A percentile compares a stretch with the other conserved stretches of the same genome.
phyloP scores from a whole-genome alignment of 1,140 invertebrate species.

The Euwallacea fornicatus region DNA sequence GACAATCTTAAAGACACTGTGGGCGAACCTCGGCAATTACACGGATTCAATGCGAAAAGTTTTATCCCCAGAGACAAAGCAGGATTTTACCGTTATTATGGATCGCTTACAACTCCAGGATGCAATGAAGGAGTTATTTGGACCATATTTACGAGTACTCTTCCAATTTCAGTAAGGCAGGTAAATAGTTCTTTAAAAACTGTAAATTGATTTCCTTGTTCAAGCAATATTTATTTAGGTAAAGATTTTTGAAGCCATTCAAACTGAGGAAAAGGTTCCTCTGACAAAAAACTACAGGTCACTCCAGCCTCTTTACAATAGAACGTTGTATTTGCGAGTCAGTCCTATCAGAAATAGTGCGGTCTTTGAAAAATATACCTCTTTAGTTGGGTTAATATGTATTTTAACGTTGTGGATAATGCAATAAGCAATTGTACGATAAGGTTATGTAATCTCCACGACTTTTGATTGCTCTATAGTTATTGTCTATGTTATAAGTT shows the following conservation, averaged over 20 bases:
- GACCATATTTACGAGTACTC: slow-evolving; percentile 67
- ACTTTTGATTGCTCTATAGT: no score
- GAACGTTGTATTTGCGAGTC: slow-evolving; percentile 40
- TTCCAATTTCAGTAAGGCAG: slow-evolving; percentile 62
- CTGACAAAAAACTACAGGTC: slow-evolving; percentile 55
- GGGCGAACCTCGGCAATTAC: slow-evolving; percentile 25
- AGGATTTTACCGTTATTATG: slow-evolving; percentile 68
- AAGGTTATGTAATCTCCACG: no score
- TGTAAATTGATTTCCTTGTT: no score
- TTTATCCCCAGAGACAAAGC: slow-evolving; percentile 59
- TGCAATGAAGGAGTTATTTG: slow-evolving; percentile 74
- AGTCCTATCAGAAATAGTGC: slow-evolving; percentile 38
- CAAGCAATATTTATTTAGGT: slow-evolving; percentile 43
- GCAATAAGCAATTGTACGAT: no score
- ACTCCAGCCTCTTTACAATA: slow-evolving; percentile 52
- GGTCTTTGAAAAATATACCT: neutral
- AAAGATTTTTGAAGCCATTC: slow-evolving; percentile 53
- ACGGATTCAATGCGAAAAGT: slow-evolving; percentile 36
- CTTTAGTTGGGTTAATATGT: no score
- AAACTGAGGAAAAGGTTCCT: slow-evolving; percentile 48
- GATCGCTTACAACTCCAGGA: slow-evolving; percentile 74
- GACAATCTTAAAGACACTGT: slow-evolving; percentile 52
- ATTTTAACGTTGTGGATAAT: no score
- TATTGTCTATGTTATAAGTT: no score
- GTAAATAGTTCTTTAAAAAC: slow-evolving; percentile 46